Percentiles rank a stretch among this genome's conserved stretches.
These are phyloP conservation scores for Eospalax fontanierii DNA, from an alignment of 2,797 vertebrate genomes.

Conservation along the genomic window DNA sequence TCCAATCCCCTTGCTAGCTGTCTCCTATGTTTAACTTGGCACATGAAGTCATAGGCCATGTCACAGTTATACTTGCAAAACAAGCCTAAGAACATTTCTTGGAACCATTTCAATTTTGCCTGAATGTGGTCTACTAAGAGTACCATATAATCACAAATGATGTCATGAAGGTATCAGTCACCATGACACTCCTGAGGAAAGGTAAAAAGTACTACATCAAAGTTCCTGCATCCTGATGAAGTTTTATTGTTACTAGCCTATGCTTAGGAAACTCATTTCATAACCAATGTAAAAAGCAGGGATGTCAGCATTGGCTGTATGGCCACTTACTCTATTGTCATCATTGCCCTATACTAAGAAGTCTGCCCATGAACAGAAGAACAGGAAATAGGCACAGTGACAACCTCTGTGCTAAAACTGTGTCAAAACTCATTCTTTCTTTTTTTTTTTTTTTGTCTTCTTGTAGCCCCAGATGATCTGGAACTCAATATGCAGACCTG, in stretches of 20 bases:
- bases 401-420: background rate
- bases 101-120: background rate
- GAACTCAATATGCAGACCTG: no score
- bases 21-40: background rate
- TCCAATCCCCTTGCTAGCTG: background rate
- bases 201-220: background rate
- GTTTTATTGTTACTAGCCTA: background rate
- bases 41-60: background rate
- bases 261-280: constrained; percentile 45
- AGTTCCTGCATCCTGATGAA: background rate
- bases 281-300: constrained; percentile 8
- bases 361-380: background rate
- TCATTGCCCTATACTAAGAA: background rate
- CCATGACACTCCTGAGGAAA: background rate
- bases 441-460: no score
- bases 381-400: background rate
- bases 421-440: background rate
- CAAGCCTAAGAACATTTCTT: background rate
- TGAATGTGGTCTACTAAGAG: background rate
- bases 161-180: background rate
- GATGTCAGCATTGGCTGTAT: background rate
- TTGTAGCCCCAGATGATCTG: no score
- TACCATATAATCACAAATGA: background rate
- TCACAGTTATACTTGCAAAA: background rate
- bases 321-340: background rate